Evolutionary conservation across 2,888 invertebrate species (phyloP), one percentile per base, ranked within the genome.

Genomic region (Mesochorus sp.): DNA sequence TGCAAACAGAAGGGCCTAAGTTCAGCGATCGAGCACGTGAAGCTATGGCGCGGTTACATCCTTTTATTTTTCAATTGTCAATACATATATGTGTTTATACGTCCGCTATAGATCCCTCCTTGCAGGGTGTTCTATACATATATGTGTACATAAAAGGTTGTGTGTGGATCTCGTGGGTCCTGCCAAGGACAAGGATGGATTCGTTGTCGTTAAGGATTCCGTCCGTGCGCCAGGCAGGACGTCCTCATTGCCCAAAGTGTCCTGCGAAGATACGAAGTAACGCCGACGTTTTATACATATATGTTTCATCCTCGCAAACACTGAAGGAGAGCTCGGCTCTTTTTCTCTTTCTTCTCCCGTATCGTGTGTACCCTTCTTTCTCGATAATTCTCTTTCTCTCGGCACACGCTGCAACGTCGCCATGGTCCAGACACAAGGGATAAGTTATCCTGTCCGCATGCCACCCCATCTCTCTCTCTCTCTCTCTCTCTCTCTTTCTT

Each of bases 201-300:
- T 86, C 83, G 83, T 82, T 66, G 85, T 88, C 85, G 86, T 87
- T 87, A 85, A 84, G 86, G 83, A 87, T 87, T 87, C 87, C 81
- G 81, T 79, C 77, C 80, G 86, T 84, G 85, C 81, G 70, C 79
- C 66, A 75, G 82, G 79, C 86, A 85, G 88, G 87, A 88, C 85
- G 82, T 88, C 84, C 87, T 88, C 87, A 85, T 88, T 88, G 88
- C 85, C 82, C 81, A 80, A 86, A 87, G 86, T 87, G 87, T 88
- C 86, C 85, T 85, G 85, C 83, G 74, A 66, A 85, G 84, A 87
- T 86, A 86, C 85, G 82, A 85, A 86, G 86, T 86, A 87, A 87
- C 84, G 85, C 84, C 82, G 82, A 80, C 82, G 84, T 81, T 82
- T 79, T 53, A 14, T 19, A 17, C 17, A 10, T 47, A 8, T 34